Evolutionary conservation across 1,140 invertebrate genomes (phyloP), one percentile per base, ranked within the genome.

Genomic region (Asobara japonica): DNA sequence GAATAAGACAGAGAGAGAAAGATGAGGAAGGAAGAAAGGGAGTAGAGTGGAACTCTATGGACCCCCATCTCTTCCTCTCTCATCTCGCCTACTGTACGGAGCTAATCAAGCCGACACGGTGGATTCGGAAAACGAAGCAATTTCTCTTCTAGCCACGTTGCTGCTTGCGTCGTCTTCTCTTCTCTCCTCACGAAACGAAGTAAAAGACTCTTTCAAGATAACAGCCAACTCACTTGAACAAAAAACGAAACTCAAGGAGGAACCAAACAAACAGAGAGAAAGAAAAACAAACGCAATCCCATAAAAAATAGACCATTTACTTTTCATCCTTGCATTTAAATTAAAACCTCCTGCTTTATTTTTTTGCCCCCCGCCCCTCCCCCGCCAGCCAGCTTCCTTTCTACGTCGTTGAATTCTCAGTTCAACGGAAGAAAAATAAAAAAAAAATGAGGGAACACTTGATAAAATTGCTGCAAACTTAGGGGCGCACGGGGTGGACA

Each of bases 131-230:
- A 82, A 82, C 78, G 79, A 80, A 80, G 80, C 78, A 79, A 79
- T 82, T 82, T 80, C 80, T 82, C 78, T 80, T 82, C 80, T 65
- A 77, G 74, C 80, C 80, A 82, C 80, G 78, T 78, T 79, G 78
- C 67, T 73, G 69, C 72, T 72, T 77, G 75, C 74, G 48, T 74
- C 45, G 66, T 61, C 22, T 71, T 69, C 68, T 72, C 70, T 48
- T 6, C 30, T 13, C 27, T 22, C 64, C 5, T 27, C 30, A 29
- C 64, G 38, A 60, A 66, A 66, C 65, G 56, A 31, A 66, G 60
- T 62, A 62, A 62, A 62, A 31, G 60, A 62, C 60, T 62, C 27
- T 62, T 30, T 62, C 60, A 62, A 62, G 60, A 62, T 62, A 62
- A 62, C 60, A 62, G 60, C 60, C 29, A 62, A 31, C 60, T 62